These are phyloP conservation scores for Drosophila picticornis DNA, from an alignment of 2,888 invertebrate species.

Conservation along the genomic window DNA sequence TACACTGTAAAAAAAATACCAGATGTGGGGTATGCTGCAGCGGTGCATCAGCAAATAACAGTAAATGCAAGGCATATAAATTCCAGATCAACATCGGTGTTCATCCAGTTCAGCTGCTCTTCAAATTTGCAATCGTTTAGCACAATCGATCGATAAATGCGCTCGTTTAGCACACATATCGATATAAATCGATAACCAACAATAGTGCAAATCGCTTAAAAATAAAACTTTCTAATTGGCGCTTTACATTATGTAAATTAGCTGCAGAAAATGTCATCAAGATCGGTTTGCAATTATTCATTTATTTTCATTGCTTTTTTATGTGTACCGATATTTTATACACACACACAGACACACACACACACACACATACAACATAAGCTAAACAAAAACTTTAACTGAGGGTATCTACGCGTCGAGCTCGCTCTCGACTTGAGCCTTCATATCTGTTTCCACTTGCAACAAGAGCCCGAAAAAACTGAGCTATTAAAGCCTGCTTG, in stretches of 20 bases:
- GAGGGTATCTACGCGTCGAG: neutral
- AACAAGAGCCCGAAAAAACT: slow-evolving; percentile 21
- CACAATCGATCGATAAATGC: neutral
- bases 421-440: neutral
- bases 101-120: neutral
- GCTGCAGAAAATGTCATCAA: neutral
- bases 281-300: accelerated
- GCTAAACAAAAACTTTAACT: neutral
- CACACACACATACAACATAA: neutral
- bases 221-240: neutral
- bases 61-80: neutral
- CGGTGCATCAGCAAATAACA: neutral
- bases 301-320: neutral
- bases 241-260: neutral
- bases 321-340: neutral
- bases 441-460: neutral
- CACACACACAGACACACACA: neutral
- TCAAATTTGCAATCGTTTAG: neutral
- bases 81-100: neutral
- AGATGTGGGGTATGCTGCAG: neutral
- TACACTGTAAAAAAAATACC: neutral
- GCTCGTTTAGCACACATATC: neutral
- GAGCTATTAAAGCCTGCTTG: slow-evolving; percentile 30
- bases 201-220: neutral
- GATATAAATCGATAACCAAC: neutral